These are phyloP conservation scores for Norana najaformis DNA, from an alignment of 2,888 invertebrate genomes.

Conservation along the genomic window DNA sequence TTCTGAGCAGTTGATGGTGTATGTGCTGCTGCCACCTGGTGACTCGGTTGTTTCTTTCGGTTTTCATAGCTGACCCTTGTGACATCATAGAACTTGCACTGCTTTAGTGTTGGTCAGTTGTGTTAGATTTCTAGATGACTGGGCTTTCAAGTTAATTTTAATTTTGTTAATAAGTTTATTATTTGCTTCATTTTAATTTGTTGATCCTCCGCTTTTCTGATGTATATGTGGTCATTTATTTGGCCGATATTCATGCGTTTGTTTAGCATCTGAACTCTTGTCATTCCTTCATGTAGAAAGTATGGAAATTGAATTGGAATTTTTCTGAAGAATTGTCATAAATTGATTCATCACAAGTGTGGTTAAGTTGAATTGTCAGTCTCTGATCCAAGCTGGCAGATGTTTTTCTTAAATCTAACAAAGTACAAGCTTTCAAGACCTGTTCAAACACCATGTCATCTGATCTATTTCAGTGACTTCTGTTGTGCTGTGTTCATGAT, in stretches of 20 bases:
- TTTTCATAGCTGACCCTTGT: background rate
- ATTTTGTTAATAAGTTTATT: background rate
- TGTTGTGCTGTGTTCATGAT: too few relatives aligned
- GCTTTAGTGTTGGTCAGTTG: too few relatives aligned
- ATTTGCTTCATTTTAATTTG: conserved; percentile 13
- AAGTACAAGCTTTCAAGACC: background rate
- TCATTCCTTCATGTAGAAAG: background rate
- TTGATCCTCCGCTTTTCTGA: background rate
- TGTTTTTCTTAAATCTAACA: too few relatives aligned
- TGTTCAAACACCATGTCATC: too few relatives aligned
- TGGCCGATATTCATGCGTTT: background rate
- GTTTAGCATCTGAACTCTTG: background rate
- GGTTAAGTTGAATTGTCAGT: background rate
- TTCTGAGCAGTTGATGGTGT: background rate
- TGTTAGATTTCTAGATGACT: background rate
- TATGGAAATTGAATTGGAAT: background rate
- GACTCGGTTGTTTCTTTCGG: background rate
- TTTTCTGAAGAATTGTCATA: background rate
- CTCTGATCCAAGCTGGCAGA: background rate
- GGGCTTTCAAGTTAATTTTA: background rate
- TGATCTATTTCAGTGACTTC: too few relatives aligned
- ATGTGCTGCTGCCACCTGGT: conserved; percentile 3
- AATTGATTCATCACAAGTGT: background rate
- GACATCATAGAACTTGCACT: background rate
- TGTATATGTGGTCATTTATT: background rate